These are phyloP conservation scores for Stegodyphus dumicola DNA, from an alignment of 1,140 invertebrate genomes.

Conservation along the genomic window DNA sequence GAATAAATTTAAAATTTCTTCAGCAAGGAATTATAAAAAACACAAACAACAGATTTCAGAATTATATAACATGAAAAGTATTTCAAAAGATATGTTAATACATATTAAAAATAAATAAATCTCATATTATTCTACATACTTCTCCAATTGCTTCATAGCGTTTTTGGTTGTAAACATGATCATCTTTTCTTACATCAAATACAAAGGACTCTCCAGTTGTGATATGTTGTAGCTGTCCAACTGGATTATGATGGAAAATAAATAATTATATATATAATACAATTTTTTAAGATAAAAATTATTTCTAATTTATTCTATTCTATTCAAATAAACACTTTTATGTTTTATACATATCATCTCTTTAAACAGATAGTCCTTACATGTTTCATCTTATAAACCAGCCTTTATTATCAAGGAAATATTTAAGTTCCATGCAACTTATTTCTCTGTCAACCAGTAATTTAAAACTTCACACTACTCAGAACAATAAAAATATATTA, in stretches of 20 bases:
- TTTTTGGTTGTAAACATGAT: slow-evolving; percentile 75
- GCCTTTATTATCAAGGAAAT: too few species aligned
- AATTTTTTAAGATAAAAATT: neutral
- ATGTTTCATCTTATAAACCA: too few species aligned
- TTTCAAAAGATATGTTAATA: neutral
- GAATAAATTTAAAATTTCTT: too few species aligned
- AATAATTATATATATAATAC: neutral
- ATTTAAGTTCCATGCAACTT: too few species aligned
- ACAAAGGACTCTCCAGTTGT: slow-evolving; percentile 72
- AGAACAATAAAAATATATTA: too few species aligned
- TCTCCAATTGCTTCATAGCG: slow-evolving; percentile 79
- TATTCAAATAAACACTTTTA: too few species aligned
- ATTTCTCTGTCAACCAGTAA: too few species aligned
- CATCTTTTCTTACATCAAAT: slow-evolving; percentile 73
- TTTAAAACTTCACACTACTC: too few species aligned
- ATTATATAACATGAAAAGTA: neutral
- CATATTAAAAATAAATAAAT: neutral
- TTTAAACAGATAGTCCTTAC: too few species aligned
- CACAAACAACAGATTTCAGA: too few species aligned
- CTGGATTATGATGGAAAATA: slow-evolving; percentile 48
- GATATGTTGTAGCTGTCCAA: slow-evolving; percentile 65
- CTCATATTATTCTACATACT: slow-evolving; percentile 66
- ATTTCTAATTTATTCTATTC: neutral
- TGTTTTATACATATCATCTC: too few species aligned
- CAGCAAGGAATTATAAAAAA: too few species aligned